Base-by-base conservation (phyloP, 2,888 invertebrate species). In the Oscheius sp. region DNA sequence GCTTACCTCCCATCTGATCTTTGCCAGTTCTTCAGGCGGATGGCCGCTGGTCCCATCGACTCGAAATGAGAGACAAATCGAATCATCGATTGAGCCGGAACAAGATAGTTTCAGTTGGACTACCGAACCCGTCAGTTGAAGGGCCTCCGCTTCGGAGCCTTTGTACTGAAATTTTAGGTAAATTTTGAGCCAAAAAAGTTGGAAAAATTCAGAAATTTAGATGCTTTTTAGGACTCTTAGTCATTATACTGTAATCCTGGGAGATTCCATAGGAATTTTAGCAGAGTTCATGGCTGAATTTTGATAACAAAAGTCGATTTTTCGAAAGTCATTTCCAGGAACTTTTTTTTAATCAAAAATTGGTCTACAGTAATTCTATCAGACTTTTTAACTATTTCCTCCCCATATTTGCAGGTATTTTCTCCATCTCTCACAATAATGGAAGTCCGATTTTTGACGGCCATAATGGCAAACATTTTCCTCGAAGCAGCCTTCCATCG, bases 101-200 rank as follows among this genome's bases (percentile, higher is more conserved):
- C 76, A 76, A 0, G 64, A 55, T 15, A 76, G 23, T 52, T 74
- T 76, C 10, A 76, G 34, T 39, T 73, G 69, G 8, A 76, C 69
- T 0, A 76, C 70, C n/a, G 74, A 52, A 42, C 76, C 74, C 0
- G 61, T 8, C 4, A 76, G 63, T 37, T 57, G 64, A 0, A 58
- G 39, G 15, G 72, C 69, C 15, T 76, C 76, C 39, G 57, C 58
- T 20, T 74, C 74, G 0, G 72, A 72, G 8, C 76, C 76, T 12
- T 71, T 68, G 42, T 72, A 76, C 76, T 76, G 48, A 17, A 76
- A 64, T 37, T n/a, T n/a, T n/a, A n/a, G n/a, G n/a, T n/a, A n/a
- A n/a, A n/a, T n/a, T n/a, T n/a, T n/a, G n/a, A n/a, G n/a, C n/a
- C n/a, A n/a, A n/a, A n/a, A n/a, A n/a, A n/a, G n/a, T n/a, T n/a